Evolutionary conservation across 2,113 vertebrate species (phyloP), one percentile per base, ranked within the genome.

Genomic region (Semnornis frantzii): DNA sequence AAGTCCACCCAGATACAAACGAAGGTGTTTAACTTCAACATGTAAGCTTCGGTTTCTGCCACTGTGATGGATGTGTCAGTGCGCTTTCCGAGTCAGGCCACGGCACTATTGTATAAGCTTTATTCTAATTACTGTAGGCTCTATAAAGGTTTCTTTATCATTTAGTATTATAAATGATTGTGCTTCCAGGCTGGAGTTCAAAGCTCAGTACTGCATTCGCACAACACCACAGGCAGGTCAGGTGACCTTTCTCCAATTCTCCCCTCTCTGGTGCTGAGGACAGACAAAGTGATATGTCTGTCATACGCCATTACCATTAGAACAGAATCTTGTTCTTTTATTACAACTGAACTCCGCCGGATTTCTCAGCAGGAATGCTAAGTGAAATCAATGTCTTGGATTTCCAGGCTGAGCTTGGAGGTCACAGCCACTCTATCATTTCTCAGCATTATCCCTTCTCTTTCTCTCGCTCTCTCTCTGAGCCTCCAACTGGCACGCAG

Each of bases 331-430:
- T 97, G 97, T 98, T 98, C 98, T 98, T 98, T 98, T 97, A 98
- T 98, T 98, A 97, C 98, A 97, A 95, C 97, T 98, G 98, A 98
- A 98, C 98, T 98, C 97, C 55, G 97, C 94, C 97, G 96, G 98
- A 97, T 98, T 97, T 98, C 97, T 97, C 98, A 98, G 96, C 97
- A 96, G 97, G 97, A 97, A 96, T 97, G 97, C 97, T 97, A 98
- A 98, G 98, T 96, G 97, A 98, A 98, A 98, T 98, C 98, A 98
- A 98, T 98, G 98, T 97, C 97, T 98, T 96, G 97, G 98, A 98
- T 98, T 98, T 98, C 98, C 97, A 98, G 97, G 97, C 97, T 97
- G 97, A 97, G 98, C 97, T 97, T 97, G 97, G 97, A 98, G 98
- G 98, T 98, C 98, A 97, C 96, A 97, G 95, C 88, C 97, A 97